A percentile compares a stretch with the other conserved stretches of the same genome.
Conservation (phyloP, 2,888 invertebrate species). For the Lithosia quadra region DNA sequence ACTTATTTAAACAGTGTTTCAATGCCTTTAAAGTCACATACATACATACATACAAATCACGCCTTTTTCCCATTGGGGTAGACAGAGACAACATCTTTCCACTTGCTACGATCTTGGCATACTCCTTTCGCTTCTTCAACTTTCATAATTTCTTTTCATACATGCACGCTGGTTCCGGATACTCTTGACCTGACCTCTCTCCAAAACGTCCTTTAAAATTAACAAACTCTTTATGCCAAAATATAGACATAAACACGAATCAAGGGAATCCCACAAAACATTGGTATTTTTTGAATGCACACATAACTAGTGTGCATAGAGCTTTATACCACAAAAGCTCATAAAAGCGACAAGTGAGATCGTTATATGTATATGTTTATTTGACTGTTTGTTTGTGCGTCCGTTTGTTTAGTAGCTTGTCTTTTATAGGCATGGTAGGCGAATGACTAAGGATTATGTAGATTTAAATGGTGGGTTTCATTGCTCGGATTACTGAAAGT, state of each 20-base stretch:
- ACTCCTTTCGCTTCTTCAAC: too few species aligned
- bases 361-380: constrained; percentile 37
- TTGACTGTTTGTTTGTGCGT: constrained; percentile 31
- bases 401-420: constrained; percentile 32
- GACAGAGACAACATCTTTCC: too few species aligned
- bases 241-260: background rate
- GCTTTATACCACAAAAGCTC: constrained; percentile 12
- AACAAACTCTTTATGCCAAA: too few species aligned
- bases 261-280: background rate
- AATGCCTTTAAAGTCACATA: too few species aligned
- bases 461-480: constrained; percentile 13
- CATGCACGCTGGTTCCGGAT: too few species aligned
- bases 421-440: constrained; percentile 33
- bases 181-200: too few species aligned
- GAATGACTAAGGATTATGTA: constrained; percentile 18
- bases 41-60: too few species aligned
- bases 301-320: background rate
- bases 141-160: too few species aligned
- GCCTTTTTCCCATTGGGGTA: too few species aligned
- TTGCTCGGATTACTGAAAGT: background rate
- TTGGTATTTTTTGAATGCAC: background rate
- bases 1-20: too few species aligned
- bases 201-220: too few species aligned
- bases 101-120: too few species aligned
- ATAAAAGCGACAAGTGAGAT: constrained; percentile 21